phyloP scores from a whole-genome alignment of 2,888 invertebrate genomes.

The Xylocampa areola region DNA sequence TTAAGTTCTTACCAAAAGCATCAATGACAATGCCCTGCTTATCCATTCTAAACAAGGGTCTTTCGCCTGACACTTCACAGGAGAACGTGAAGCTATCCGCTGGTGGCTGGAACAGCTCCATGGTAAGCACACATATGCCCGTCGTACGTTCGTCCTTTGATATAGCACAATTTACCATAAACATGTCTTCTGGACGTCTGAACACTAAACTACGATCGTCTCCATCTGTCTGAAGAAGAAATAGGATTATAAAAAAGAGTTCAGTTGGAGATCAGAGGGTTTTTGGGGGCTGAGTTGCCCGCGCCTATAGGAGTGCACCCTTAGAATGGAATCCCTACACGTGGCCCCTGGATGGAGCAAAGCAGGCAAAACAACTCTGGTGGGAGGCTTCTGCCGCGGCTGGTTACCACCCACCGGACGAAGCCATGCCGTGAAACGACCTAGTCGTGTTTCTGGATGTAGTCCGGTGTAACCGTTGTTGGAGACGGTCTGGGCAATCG shows the following conservation, averaged over 20 bases:
- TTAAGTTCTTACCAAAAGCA: conserved; percentile 70
- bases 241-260: background rate
- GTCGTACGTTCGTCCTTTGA: conserved; percentile 49
- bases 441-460: no score
- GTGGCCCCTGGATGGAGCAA: no score
- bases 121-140: conserved; percentile 69
- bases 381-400: no score
- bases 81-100: conserved; percentile 62
- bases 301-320: no score
- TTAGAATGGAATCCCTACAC: no score
- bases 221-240: conserved; percentile 57
- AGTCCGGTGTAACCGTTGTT: no score
- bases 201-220: conserved; percentile 49
- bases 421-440: no score
- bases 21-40: conserved; percentile 66
- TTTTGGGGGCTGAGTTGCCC: no score
- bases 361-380: no score
- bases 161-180: conserved; percentile 69
- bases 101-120: conserved; percentile 70
- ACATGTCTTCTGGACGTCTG: conserved; percentile 60
- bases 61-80: conserved; percentile 83
- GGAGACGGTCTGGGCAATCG: no score
- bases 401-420: no score
- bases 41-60: conserved; percentile 74
- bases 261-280: background rate